phyloP scores from a whole-genome alignment of 2,113 vertebrate species.

The Myrmecophaga tridactyla region DNA sequence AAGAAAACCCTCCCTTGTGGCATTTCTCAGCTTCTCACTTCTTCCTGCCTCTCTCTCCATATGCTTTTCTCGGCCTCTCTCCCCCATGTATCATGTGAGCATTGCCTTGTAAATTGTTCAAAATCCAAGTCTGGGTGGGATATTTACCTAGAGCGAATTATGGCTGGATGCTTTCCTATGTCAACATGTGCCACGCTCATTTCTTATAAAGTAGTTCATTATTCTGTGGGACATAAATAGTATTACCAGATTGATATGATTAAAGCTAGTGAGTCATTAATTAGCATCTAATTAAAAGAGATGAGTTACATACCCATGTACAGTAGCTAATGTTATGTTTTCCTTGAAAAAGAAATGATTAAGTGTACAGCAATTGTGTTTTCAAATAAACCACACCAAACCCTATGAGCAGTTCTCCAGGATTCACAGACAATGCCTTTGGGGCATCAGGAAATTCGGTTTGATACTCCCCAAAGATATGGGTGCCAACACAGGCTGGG shows the following conservation, averaged over 20 bases:
- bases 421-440: not conserved
- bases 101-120: slow-evolving; percentile 73
- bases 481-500: not conserved
- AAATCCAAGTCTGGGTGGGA: slow-evolving; percentile 78
- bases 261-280: slow-evolving; percentile 83
- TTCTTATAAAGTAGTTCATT: slow-evolving; percentile 84
- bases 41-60: not conserved
- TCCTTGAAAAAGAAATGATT: slow-evolving; percentile 73
- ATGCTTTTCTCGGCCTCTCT: slow-evolving; percentile 20
- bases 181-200: slow-evolving; percentile 80
- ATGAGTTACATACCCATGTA: slow-evolving; percentile 73
- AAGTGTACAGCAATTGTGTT: slow-evolving; percentile 69
- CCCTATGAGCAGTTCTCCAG: slow-evolving; percentile 17
- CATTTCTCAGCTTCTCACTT: not conserved
- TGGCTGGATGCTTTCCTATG: slow-evolving; percentile 78
- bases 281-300: slow-evolving; percentile 85
- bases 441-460: slow-evolving; percentile 40
- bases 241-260: slow-evolving; percentile 83
- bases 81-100: not conserved
- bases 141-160: slow-evolving; percentile 82
- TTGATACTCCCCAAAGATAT: slow-evolving; percentile 7
- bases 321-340: slow-evolving; percentile 73
- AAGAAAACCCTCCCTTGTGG: not conserved
- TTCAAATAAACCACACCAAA: slow-evolving; percentile 58
- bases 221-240: slow-evolving; percentile 84